A percentile compares a stretch with the other conserved stretches of the same genome.
These are phyloP conservation scores for Sphaeramia orbicularis DNA, from an alignment of 2,797 vertebrate genomes.

Conservation along the genomic window DNA sequence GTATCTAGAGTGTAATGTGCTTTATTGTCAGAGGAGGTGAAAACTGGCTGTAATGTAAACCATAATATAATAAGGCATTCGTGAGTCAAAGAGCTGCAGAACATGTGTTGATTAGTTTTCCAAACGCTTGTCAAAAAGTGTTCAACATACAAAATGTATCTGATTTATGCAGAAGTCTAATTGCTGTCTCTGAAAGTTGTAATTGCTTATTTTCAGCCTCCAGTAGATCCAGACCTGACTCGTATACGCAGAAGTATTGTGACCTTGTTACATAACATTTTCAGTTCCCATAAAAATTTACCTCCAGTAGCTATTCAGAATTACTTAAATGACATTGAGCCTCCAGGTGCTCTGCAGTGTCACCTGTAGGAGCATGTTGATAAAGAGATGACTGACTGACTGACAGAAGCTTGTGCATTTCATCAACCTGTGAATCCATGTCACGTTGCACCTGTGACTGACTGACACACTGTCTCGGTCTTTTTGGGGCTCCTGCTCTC, in stretches of 20 bases:
- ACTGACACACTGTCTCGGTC: slow-evolving; percentile 1
- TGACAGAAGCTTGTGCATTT: slow-evolving; percentile 31
- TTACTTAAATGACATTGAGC: slow-evolving; percentile 40
- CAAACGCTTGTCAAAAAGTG: neutral
- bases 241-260: neutral
- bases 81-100: no score
- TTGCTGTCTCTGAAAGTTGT: neutral
- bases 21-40: no score
- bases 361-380: slow-evolving; percentile 40
- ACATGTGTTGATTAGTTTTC: no score
- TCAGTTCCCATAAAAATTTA: slow-evolving; percentile 2
- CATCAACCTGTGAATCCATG: slow-evolving; percentile 39
- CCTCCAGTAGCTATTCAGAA: neutral
- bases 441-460: slow-evolving; percentile 32
- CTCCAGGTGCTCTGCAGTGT: slow-evolving; percentile 52
- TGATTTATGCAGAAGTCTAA: neutral
- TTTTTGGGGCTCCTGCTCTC: neutral
- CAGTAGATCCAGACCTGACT: neutral
- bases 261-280: slow-evolving; percentile 8
- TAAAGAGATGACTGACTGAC: slow-evolving; percentile 33
- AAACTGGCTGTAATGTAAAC: no score
- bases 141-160: neutral
- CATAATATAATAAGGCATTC: no score
- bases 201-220: neutral
- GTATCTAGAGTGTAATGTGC: neutral